Percentiles rank a stretch among this genome's conserved stretches.
Evolutionary conservation across 1,140 invertebrate species (phyloP).

Genomic region (Lordiphosa collinella): DNA sequence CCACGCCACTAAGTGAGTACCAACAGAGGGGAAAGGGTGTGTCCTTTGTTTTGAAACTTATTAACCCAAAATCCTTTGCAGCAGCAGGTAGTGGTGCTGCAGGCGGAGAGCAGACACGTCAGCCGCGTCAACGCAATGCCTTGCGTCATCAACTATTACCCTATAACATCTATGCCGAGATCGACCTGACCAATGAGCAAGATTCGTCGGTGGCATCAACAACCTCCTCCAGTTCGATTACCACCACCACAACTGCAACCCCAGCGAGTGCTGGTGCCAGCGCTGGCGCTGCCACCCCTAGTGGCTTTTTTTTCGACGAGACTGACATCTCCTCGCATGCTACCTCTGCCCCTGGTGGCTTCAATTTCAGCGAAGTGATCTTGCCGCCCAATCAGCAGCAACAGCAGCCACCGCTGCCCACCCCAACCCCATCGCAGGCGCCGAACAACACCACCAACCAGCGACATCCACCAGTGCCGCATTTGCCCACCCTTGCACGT

Average conservation of each 20-base stretch:
- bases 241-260: no score
- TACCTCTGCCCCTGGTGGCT: neutral
- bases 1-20: neutral
- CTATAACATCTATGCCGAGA: constrained; percentile 62
- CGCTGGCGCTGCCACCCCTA: no score
- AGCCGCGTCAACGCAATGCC: constrained; percentile 22
- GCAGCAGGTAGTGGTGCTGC: neutral
- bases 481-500: constrained; percentile 23
- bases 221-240: neutral
- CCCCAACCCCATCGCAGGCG: neutral
- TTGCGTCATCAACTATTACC: constrained; percentile 32
- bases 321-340: no score
- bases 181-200: constrained; percentile 56
- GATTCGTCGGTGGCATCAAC: constrained; percentile 12
- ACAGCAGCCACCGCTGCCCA: neutral
- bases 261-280: no score
- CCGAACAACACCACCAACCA: constrained; percentile 1
- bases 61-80: neutral
- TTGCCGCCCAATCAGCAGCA: neutral
- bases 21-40: neutral
- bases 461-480: constrained; percentile 42
- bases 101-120: constrained; percentile 9
- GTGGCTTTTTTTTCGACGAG: no score
- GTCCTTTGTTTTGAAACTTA: no score
- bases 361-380: neutral